Percentiles rank a stretch among this genome's conserved stretches.
These are phyloP conservation scores for Phlogophora meticulosa DNA, from an alignment of 2,888 invertebrate species.

Conservation along the genomic window DNA sequence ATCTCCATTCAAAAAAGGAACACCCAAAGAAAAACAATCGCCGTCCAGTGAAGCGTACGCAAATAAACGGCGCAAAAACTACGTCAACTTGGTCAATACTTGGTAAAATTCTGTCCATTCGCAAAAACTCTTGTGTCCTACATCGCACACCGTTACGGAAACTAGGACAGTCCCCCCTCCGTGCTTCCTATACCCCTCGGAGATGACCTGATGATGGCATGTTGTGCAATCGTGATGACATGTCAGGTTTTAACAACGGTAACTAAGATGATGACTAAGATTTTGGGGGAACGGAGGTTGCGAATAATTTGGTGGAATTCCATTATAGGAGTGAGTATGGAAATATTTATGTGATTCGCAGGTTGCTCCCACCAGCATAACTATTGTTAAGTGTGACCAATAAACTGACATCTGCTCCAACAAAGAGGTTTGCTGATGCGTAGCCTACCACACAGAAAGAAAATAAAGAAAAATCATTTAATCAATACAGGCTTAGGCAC, in stretches of 20 bases:
- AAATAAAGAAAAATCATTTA: no score
- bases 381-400: background rate
- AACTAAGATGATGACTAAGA: slow-evolving; percentile 62
- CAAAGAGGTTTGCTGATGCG: background rate
- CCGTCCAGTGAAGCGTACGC: slow-evolving; percentile 21
- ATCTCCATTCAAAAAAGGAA: slow-evolving; percentile 16
- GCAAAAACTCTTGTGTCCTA: slow-evolving; percentile 64
- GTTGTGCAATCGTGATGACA: slow-evolving; percentile 75
- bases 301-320: slow-evolving; percentile 24
- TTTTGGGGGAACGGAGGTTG: slow-evolving; percentile 28
- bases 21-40: slow-evolving; percentile 22
- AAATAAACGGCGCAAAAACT: slow-evolving; percentile 45
- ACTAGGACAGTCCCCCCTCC: slow-evolving; percentile 49
- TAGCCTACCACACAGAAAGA: no score
- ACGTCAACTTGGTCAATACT: slow-evolving; percentile 41
- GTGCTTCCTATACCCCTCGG: slow-evolving; percentile 31
- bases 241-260: slow-evolving; percentile 67
- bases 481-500: no score
- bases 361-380: no score
- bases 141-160: slow-evolving; percentile 66
- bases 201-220: slow-evolving; percentile 67
- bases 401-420: no score
- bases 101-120: slow-evolving; percentile 58
- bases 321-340: background rate
- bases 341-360: background rate